phyloP scores from a whole-genome alignment of 2,888 invertebrate genomes.

The Plagiodera versicolora region DNA sequence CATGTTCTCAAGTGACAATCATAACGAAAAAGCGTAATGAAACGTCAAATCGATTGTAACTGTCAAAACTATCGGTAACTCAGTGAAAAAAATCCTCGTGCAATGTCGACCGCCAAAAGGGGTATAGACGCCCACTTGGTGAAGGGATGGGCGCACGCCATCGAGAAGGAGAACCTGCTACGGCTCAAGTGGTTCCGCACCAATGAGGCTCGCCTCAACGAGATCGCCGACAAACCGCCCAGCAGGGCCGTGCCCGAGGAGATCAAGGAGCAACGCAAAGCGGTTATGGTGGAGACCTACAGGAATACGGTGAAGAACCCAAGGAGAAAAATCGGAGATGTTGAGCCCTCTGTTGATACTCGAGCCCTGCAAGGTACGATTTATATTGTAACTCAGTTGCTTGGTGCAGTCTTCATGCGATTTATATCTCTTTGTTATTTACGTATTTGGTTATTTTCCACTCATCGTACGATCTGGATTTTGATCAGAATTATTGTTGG shows the following conservation, averaged over 20 bases:
- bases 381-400: no score
- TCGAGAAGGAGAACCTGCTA: slow-evolving; percentile 48
- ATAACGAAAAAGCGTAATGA: no score
- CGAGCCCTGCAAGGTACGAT: slow-evolving; percentile 18
- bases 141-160: slow-evolving; percentile 37
- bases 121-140: slow-evolving; percentile 28
- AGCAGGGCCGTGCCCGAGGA: slow-evolving; percentile 42
- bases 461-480: no score
- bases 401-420: no score
- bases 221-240: slow-evolving; percentile 41
- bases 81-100: not conserved
- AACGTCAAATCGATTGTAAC: not conserved
- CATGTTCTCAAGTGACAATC: no score
- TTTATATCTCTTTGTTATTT: no score
- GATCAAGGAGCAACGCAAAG: slow-evolving; percentile 36
- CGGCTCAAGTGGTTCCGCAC: slow-evolving; percentile 51
- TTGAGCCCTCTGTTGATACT: slow-evolving; percentile 26
- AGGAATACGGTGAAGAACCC: slow-evolving; percentile 37
- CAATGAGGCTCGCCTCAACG: slow-evolving; percentile 47
- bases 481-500: no score
- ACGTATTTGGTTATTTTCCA: no score
- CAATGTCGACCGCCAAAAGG: slow-evolving; percentile 17
- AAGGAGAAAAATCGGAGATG: slow-evolving; percentile 30
- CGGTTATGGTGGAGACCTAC: slow-evolving; percentile 36
- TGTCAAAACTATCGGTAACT: not conserved